These are phyloP conservation scores for Crematogaster levior DNA, from an alignment of 2,888 invertebrate genomes.

Conservation along the genomic window DNA sequence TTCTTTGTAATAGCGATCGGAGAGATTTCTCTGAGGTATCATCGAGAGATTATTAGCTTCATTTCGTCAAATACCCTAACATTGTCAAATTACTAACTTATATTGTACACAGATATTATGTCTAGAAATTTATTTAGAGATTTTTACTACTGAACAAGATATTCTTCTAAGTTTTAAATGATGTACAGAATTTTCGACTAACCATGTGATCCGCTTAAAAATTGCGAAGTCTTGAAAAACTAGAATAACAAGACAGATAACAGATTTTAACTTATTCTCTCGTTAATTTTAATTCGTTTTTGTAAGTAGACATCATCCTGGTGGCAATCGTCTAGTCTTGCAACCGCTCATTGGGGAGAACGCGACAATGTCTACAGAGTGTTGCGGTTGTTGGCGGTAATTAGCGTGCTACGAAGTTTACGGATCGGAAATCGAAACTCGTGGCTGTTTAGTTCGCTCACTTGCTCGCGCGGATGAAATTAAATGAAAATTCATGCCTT, in stretches of 20 bases:
- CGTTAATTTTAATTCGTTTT: neutral
- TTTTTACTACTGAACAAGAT: neutral
- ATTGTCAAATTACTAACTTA: too few relatives aligned
- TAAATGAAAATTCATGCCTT: slow-evolving; percentile 55
- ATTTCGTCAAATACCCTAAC: neutral
- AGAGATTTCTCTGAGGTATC: slow-evolving; percentile 1
- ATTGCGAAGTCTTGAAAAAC: neutral
- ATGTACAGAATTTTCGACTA: neutral
- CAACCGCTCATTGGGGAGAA: neutral
- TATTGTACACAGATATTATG: neutral
- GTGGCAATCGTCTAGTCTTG: neutral
- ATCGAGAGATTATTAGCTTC: neutral
- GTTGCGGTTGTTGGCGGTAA: slow-evolving; percentile 26
- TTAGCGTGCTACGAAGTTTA: slow-evolving; percentile 43
- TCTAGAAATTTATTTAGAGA: neutral
- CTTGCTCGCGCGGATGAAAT: slow-evolving; percentile 37
- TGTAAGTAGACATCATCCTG: neutral
- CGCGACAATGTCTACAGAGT: slow-evolving; percentile 23
- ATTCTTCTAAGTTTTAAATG: neutral
- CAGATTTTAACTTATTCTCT: neutral
- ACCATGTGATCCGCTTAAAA: neutral
- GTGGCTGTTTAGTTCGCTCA: slow-evolving; percentile 23
- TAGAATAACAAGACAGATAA: neutral
- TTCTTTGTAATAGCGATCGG: slow-evolving; percentile 25
- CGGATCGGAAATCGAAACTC: slow-evolving; percentile 44